Percentiles rank a stretch among this genome's conserved stretches.
Conservation (phyloP, 1,140 invertebrate species). For the Neodiprion lecontei region DNA sequence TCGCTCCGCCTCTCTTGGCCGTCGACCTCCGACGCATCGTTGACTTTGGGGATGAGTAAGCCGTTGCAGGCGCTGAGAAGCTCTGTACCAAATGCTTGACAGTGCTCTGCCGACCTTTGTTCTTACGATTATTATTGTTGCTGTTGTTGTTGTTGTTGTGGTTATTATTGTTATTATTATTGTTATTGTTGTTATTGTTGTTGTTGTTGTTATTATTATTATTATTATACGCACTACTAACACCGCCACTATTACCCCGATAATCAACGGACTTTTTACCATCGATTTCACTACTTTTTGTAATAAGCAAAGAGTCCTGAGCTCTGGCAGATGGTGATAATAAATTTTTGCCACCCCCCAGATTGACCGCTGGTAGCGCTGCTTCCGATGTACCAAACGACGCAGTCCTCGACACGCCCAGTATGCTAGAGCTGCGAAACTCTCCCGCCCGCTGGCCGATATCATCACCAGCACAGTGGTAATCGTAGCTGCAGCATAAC, state of each 20-base stretch:
- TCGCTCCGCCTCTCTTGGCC: neutral
- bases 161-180: neutral
- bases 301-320: neutral
- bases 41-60: neutral
- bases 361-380: conserved; percentile 52
- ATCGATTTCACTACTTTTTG: neutral
- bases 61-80: neutral
- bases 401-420: conserved; percentile 40
- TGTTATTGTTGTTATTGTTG: neutral
- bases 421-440: conserved; percentile 25
- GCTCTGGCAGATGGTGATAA: neutral
- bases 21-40: neutral
- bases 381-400: conserved; percentile 48
- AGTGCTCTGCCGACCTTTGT: neutral
- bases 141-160: no score
- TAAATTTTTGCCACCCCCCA: conserved; percentile 15
- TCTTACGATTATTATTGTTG: no score
- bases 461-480: conserved; percentile 64
- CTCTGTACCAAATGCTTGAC: neutral
- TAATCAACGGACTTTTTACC: no score
- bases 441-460: conserved; percentile 32
- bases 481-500: conserved; percentile 70
- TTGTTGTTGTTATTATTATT: no score
- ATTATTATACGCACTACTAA: neutral
- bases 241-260: neutral